These are phyloP conservation scores for Philypnodon macrostomus DNA, from an alignment of 2,797 vertebrate genomes.

Conservation along the genomic window DNA sequence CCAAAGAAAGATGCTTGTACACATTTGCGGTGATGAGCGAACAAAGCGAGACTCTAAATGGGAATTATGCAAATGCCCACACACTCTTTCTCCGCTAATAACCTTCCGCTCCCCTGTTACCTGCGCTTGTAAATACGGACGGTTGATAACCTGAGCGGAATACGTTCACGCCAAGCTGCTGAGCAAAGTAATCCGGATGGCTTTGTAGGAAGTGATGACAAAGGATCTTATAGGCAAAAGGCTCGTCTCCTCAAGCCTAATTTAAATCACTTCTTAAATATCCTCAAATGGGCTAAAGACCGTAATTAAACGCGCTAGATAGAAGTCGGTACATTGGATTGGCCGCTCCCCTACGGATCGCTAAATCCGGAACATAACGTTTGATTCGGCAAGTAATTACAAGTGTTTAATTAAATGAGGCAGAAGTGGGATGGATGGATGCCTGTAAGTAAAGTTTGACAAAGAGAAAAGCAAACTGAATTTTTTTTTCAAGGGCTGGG, in stretches of 20 bases:
- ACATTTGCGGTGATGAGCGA: conserved; percentile 40
- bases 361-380: conserved; percentile 45
- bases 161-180: conserved; percentile 17
- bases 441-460: conserved; percentile 8
- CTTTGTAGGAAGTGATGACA: conserved; percentile 7
- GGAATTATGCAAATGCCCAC: conserved; percentile 42
- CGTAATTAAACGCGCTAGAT: conserved; percentile 65
- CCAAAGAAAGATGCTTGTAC: conserved; percentile 19
- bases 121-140: conserved; percentile 60
- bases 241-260: conserved; percentile 1
- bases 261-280: conserved; percentile 38
- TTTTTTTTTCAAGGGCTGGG: conserved; percentile 52
- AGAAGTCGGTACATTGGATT: conserved; percentile 47
- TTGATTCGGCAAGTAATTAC: conserved; percentile 55
- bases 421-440: conserved; percentile 19
- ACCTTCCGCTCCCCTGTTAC: conserved; percentile 41
- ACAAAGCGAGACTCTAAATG: conserved; percentile 42
- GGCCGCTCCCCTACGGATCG: conserved; percentile 29
- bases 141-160: conserved; percentile 46
- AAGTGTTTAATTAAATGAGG: conserved; percentile 56
- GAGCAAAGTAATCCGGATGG: conserved; percentile 41
- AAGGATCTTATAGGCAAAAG: background rate
- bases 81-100: conserved; percentile 24
- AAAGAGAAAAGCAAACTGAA: conserved; percentile 16
- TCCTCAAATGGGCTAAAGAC: conserved; percentile 40